Base-by-base conservation (phyloP, 92 coral and sea anemone genomes). In the Phenganax subtilis region DNA sequence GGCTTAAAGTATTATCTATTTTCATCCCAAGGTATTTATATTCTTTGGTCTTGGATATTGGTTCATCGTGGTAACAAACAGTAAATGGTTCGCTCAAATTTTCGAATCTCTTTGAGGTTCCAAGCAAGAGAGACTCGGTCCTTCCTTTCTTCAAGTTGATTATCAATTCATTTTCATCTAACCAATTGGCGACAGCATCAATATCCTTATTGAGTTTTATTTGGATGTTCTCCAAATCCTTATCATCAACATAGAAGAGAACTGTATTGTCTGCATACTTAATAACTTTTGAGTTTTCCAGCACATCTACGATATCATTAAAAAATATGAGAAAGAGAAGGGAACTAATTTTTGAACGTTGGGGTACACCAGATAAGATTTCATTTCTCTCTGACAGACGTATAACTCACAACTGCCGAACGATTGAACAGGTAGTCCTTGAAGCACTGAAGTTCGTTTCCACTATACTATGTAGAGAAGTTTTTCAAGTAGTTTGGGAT, bases 21-120 rank as follows among this genome's bases (percentile, higher is more conserved):
- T 27, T 12, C 8, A 82, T 81, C 3, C 85, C 85, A 82, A 82
- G 76, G 25, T 82, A 72, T 56, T 71, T 82, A 44, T 82, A 82
- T 27, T 30, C 68, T 31, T 51, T 44, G 0, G 81, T 71, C 3
- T 8, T 54, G 27, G n/a, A 72, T 10, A 82, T 72, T 8, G 47
- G 9, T 8, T 71, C 25, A 57, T 82, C n/a, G 25, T n/a, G 11
- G 37, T 75, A 75, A 8, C 52, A 7, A 12, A 75, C 60, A 27
- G 66, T 25, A 65, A 75, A 56, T 17, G 67, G 20, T 11, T n/a
- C 67, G 28, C 30, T 56, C 8, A 59, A 75, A 55, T 75, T 75
- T 16, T 10, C 54, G 20, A 56, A 15, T n/a, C 66, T 65, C 28
- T 75, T 75, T 16, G 54, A 28, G 14, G 65, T 75, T 56, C 80